Conservation (phyloP, 2,888 invertebrate genomes). For the Tetramorium bicarinatum region DNA sequence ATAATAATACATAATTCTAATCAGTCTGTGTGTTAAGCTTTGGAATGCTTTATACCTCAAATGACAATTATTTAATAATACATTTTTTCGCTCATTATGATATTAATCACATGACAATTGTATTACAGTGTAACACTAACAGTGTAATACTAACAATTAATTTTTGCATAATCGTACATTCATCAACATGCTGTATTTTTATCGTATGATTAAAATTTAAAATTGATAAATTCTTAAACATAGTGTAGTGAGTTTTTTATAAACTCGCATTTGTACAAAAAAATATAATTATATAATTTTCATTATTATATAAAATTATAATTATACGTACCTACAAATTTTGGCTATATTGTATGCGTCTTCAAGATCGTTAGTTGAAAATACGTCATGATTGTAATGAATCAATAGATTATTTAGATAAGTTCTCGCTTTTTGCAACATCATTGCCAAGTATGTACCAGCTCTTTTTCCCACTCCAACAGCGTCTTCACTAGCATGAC, state of each 20-base stretch:
- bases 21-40: not conserved
- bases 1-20: conserved; percentile 11
- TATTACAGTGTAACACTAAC: not conserved
- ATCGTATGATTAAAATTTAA: not conserved
- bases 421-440: conserved; percentile 76
- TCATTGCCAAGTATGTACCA: conserved; percentile 70
- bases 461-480: conserved; percentile 79
- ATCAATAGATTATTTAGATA: conserved; percentile 79
- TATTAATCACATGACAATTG: conserved; percentile 69
- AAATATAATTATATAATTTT: conserved; percentile 25
- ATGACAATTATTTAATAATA: conserved; percentile 63
- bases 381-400: conserved; percentile 74
- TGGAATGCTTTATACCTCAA: conserved; percentile 68
- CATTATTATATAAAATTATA: conserved; percentile 2
- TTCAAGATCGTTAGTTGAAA: conserved; percentile 57
- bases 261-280: not conserved
- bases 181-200: not conserved
- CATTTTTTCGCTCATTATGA: not conserved
- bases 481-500: conserved; percentile 83
- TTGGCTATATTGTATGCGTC: conserved; percentile 38
- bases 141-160: not conserved
- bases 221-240: conserved; percentile 9
- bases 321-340: conserved; percentile 47
- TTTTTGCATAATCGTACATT: not conserved
- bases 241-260: not conserved